Conservation (phyloP, 2,113 vertebrate genomes). For the Malaclemys terrapin region DNA sequence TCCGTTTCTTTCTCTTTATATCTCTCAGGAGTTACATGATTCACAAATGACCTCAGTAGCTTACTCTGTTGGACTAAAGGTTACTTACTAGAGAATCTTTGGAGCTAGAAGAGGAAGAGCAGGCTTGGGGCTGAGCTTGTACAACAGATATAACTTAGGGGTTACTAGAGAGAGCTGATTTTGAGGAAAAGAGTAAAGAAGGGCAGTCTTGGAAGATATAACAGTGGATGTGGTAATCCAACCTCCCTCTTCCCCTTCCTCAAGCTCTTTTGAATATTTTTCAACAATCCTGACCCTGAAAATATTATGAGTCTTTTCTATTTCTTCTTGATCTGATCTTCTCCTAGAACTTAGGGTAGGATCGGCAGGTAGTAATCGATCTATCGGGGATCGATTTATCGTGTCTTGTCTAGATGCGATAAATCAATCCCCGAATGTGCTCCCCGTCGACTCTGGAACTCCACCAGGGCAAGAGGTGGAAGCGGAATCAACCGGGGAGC, state of each 20-base stretch:
- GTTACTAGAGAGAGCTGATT: constrained; percentile 15
- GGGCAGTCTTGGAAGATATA: constrained; percentile 1
- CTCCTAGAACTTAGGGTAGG: background rate
- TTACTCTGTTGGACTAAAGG: background rate
- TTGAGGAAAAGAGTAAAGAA: constrained; percentile 30
- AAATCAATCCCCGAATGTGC: no score
- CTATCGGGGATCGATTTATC: no score
- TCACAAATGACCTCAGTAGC: background rate
- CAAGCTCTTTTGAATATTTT: background rate
- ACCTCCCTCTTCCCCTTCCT: background rate
- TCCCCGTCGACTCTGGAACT: no score
- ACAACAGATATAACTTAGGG: background rate
- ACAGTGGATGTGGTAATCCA: background rate
- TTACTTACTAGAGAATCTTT: background rate
- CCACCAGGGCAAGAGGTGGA: no score
- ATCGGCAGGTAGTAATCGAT: no score
- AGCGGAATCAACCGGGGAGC: no score
- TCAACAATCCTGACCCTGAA: background rate
- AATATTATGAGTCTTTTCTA: constrained; percentile 1
- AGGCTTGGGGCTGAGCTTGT: background rate
- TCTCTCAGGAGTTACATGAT: background rate
- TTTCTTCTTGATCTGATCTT: constrained; percentile 21
- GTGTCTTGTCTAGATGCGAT: no score
- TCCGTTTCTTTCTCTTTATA: accelerated
- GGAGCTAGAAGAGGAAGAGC: background rate